Evolutionary conservation across 2,797 vertebrate species (phyloP).

Genomic region (Tadarida brasiliensis): DNA sequence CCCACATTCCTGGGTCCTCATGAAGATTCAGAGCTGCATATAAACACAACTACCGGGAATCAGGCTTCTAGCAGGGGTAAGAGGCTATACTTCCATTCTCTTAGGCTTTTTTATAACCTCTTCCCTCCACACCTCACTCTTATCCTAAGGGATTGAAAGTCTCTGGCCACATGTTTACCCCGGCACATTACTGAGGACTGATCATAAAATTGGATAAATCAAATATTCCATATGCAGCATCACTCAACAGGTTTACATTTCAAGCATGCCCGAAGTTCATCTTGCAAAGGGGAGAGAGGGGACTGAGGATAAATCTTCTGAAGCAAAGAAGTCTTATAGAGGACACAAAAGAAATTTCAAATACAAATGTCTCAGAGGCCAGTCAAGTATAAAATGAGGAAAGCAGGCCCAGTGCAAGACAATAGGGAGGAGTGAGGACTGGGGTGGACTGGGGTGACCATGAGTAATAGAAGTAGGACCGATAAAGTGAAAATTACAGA

Average conservation of each 20-base stretch:
- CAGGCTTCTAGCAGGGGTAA: not conserved
- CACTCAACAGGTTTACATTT: not conserved
- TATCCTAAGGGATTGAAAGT: not conserved
- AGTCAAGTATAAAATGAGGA: not conserved
- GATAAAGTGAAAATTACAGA: slow-evolving; percentile 10
- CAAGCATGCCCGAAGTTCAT: not conserved
- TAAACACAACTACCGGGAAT: not conserved
- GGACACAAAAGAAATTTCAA: not conserved
- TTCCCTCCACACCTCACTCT: not conserved
- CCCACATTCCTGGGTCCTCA: not conserved
- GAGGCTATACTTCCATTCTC: not conserved
- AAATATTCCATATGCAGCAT: not conserved
- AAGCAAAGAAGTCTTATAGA: not conserved
- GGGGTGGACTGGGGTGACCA: not conserved
- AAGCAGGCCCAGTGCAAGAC: not conserved
- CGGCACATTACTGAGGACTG: not conserved
- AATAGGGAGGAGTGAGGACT: not conserved
- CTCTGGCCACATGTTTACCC: not conserved
- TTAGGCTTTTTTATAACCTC: not conserved
- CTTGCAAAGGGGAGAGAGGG: not conserved
- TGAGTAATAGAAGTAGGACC: not conserved
- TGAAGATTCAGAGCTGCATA: not conserved
- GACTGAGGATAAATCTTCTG: not conserved
- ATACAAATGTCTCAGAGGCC: not conserved
- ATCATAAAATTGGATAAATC: not conserved